A percentile compares a stretch with the other conserved stretches of the same genome.
These are phyloP conservation scores for Brachionus calyciflorus DNA, from an alignment of 1,140 invertebrate species.

Conservation along the genomic window DNA sequence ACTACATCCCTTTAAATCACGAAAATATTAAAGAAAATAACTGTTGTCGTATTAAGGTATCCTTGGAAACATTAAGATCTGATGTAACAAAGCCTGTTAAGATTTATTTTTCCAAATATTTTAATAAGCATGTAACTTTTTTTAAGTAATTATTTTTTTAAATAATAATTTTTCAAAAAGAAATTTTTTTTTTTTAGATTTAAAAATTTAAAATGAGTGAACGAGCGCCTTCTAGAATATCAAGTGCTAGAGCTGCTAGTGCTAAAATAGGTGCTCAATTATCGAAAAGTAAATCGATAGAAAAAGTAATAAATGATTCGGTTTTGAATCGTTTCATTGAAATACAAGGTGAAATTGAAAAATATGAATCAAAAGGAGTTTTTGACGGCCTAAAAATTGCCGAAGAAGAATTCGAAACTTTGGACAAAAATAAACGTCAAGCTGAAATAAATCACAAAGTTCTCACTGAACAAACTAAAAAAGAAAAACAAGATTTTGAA, in stretches of 20 bases:
- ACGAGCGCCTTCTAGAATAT: not conserved
- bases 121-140: too few relatives aligned
- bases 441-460: slow-evolving; percentile 47
- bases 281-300: not conserved
- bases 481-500: slow-evolving; percentile 40
- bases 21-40: too few relatives aligned
- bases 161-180: not conserved
- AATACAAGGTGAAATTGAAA: slow-evolving; percentile 39
- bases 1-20: too few relatives aligned
- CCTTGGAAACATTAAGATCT: too few relatives aligned
- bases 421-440: slow-evolving; percentile 37
- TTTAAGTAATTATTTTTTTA: not conserved
- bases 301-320: slow-evolving; percentile 27
- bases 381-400: slow-evolving; percentile 35
- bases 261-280: not conserved
- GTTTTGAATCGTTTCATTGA: slow-evolving; percentile 36
- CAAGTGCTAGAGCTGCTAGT: slow-evolving; percentile 14
- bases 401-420: slow-evolving; percentile 36
- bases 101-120: too few relatives aligned
- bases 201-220: not conserved
- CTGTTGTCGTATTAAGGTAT: too few relatives aligned
- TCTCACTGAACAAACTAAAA: slow-evolving; percentile 41
- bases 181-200: not conserved
- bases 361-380: slow-evolving; percentile 1
- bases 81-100: too few relatives aligned